Evolutionary conservation across 1,140 invertebrate species (phyloP).

Genomic region (Tetramorium alpestre): DNA sequence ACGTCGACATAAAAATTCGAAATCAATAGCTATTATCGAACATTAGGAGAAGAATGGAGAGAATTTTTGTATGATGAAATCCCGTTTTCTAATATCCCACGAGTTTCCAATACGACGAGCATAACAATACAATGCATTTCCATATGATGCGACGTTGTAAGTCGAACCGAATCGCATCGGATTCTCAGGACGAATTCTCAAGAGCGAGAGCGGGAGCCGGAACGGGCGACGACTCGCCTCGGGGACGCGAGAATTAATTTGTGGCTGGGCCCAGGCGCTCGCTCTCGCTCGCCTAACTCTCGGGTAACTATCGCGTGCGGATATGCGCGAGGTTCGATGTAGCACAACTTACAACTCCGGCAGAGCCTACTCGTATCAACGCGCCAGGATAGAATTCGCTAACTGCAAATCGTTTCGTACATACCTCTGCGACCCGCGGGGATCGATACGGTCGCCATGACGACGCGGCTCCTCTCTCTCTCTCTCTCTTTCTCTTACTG

Average conservation of each 20-base stretch:
- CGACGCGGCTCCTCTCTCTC: conserved; percentile 67
- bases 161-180: conserved; percentile 20
- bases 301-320: conserved; percentile 34
- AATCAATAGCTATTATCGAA: background rate
- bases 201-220: background rate
- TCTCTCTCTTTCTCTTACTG: conserved; percentile 44
- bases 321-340: conserved; percentile 35
- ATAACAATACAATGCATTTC: conserved; percentile 23
- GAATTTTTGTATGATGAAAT: background rate
- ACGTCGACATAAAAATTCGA: background rate
- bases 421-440: conserved; percentile 72
- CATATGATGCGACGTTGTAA: background rate
- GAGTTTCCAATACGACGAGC: background rate
- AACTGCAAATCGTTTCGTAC: conserved; percentile 80
- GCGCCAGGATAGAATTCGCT: conserved; percentile 75
- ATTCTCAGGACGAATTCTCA: conserved; percentile 40
- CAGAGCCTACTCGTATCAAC: conserved; percentile 76
- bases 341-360: conserved; percentile 56
- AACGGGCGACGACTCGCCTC: conserved; percentile 6
- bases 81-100: background rate
- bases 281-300: conserved; percentile 42
- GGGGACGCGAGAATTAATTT: conserved; percentile 51
- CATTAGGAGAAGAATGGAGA: too few species aligned
- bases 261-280: conserved; percentile 21
- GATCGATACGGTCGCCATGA: conserved; percentile 79